phyloP scores from a whole-genome alignment of 2,113 vertebrate species.

The Spea bombifrons region DNA sequence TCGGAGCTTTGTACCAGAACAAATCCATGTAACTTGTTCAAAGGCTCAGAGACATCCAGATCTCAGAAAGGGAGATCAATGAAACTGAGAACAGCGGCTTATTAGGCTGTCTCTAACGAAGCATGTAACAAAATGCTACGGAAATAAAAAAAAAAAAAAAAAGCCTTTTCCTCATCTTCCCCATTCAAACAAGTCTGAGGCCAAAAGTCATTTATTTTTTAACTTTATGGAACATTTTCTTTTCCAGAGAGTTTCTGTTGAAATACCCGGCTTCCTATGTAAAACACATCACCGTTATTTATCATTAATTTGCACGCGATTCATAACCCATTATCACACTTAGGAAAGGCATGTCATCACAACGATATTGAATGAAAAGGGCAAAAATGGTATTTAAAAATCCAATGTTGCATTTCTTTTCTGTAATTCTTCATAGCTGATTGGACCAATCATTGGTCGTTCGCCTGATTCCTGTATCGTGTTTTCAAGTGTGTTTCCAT shows the following conservation, averaged over 20 bases:
- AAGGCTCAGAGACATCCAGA: slow-evolving; percentile 30
- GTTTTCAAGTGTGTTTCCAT: too few relatives aligned
- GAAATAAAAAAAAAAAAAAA: slow-evolving; percentile 5
- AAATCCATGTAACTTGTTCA: slow-evolving; percentile 43
- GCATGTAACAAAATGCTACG: slow-evolving; percentile 24
- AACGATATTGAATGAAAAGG: too few relatives aligned
- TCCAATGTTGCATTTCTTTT: too few relatives aligned
- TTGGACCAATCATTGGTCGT: too few relatives aligned
- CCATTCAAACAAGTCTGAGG: slow-evolving; percentile 11
- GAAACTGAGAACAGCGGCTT: slow-evolving; percentile 31
- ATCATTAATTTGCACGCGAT: too few relatives aligned
- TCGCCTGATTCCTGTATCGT: too few relatives aligned
- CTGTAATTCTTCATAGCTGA: too few relatives aligned
- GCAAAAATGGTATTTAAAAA: too few relatives aligned
- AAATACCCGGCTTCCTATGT: too few relatives aligned
- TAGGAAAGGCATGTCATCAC: too few relatives aligned
- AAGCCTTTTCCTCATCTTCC: slow-evolving; percentile 15
- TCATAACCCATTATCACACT: too few relatives aligned
- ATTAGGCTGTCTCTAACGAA: slow-evolving; percentile 41
- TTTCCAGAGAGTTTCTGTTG: slow-evolving; percentile 23
- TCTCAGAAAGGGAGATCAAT: slow-evolving; percentile 44
- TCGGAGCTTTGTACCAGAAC: slow-evolving; percentile 35
- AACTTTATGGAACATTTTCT: slow-evolving; percentile 11
- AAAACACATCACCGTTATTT: too few relatives aligned
- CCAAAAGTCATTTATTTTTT: slow-evolving; percentile 21